These are phyloP conservation scores for Drosophila ezoana DNA, from an alignment of 2,888 invertebrate genomes.

Conservation along the genomic window DNA sequence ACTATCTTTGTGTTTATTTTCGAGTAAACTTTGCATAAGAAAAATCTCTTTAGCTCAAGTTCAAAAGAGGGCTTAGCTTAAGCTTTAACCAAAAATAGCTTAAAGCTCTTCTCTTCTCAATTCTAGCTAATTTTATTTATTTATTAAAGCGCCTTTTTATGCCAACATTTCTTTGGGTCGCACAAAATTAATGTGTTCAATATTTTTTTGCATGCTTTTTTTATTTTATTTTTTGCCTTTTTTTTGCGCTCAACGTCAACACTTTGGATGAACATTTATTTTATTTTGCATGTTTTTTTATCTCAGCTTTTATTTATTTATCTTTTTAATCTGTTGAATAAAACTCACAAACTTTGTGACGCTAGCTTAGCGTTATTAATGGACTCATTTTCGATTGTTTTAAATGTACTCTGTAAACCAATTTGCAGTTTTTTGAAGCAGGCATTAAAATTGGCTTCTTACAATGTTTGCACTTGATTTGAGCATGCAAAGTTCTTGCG, in stretches of 20 bases:
- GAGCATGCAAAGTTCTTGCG: no score
- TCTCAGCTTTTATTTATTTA: no score
- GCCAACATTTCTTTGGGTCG: background rate
- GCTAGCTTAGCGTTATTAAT: conserved; percentile 37
- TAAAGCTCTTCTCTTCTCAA: background rate
- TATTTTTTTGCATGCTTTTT: background rate
- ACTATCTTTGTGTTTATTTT: conserved; percentile 11
- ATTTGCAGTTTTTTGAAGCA: no score
- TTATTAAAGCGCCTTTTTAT: background rate
- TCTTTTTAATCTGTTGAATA: conserved; percentile 3
- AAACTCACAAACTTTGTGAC: no score
- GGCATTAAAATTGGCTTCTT: no score
- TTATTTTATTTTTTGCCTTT: background rate
- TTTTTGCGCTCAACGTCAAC: conserved; percentile 38
- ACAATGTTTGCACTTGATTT: no score
- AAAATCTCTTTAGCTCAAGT: no score
- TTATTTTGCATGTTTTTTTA: conserved; percentile 7
- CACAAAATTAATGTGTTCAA: conserved; percentile 16
- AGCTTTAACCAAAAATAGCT: no score
- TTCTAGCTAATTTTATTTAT: conserved; percentile 5
- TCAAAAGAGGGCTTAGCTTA: no score
- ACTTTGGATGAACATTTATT: conserved; percentile 41
- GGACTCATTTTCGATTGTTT: background rate
- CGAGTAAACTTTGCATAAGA: background rate
- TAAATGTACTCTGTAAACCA: no score